A percentile compares a stretch with the other conserved stretches of the same genome.
phyloP scores from a whole-genome alignment of 2,888 invertebrate species.

The Agrotis ipsilon region DNA sequence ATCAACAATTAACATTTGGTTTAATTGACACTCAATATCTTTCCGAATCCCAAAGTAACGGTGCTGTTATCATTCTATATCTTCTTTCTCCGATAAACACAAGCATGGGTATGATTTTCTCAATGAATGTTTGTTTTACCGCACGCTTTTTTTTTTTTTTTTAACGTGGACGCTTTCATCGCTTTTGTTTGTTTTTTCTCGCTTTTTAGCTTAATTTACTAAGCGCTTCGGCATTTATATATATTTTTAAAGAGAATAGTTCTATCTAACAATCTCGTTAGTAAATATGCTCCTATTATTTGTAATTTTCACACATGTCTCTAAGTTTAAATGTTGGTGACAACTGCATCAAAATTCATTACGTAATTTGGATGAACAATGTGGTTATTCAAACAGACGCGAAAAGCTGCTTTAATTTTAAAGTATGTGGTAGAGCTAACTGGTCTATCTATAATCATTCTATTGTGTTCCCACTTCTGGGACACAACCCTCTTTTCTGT shows the following conservation, averaged over 20 bases:
- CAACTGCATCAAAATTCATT: neutral
- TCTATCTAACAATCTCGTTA: neutral
- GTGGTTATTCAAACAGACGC: neutral
- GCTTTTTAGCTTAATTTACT: constrained; percentile 18
- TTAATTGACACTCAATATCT: neutral
- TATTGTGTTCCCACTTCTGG: too few relatives aligned
- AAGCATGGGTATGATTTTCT: constrained; percentile 12
- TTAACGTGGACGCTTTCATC: constrained; percentile 11
- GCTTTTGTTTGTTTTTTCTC: constrained; percentile 6
- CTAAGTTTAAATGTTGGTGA: neutral
- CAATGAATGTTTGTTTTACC: constrained; percentile 25
- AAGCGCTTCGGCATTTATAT: constrained; percentile 1
- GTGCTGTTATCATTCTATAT: constrained; percentile 8
- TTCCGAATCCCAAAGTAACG: neutral
- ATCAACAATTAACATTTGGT: neutral
- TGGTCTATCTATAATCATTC: too few relatives aligned
- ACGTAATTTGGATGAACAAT: neutral
- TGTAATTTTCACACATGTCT: neutral
- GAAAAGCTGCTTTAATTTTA: neutral
- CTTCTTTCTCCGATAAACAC: constrained; percentile 20
- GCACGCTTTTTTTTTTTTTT: too few relatives aligned
- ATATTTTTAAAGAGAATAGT: neutral
- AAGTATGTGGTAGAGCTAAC: neutral
- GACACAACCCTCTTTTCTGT: too few relatives aligned
- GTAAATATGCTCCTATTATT: neutral